Percentiles rank a stretch among this genome's conserved stretches.
phyloP scores from a whole-genome alignment of 2,888 invertebrate species.

The Pogonocherus hispidulus region DNA sequence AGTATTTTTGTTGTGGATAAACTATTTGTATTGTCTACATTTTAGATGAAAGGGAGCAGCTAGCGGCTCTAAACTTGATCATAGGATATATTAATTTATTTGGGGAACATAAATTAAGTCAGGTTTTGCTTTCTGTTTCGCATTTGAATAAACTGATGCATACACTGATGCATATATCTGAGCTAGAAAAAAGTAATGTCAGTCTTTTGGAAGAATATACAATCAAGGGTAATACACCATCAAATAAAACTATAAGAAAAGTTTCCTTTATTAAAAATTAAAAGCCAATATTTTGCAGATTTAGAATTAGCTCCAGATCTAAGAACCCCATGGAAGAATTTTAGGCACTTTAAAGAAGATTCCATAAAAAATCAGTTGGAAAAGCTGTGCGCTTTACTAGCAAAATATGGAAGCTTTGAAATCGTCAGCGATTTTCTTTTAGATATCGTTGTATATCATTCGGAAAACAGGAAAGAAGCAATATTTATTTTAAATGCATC shows the following conservation, averaged over 20 bases:
- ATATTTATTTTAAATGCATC: conserved; percentile 73
- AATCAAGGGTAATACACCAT: conserved; percentile 48
- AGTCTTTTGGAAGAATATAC: conserved; percentile 71
- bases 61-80: conserved; percentile 75
- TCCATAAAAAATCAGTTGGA: conserved; percentile 70
- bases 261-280: conserved; percentile 1
- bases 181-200: conserved; percentile 69
- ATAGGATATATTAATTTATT: conserved; percentile 78
- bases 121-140: conserved; percentile 71
- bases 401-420: conserved; percentile 71
- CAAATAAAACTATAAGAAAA: too few species aligned
- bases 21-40: not conserved
- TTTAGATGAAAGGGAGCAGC: conserved; percentile 75
- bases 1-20: not conserved
- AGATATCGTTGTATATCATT: conserved; percentile 71
- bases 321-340: conserved; percentile 75
- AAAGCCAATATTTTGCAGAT: conserved; percentile 54
- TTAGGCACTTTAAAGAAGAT: conserved; percentile 73
- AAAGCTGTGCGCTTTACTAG: conserved; percentile 72
- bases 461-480: conserved; percentile 74
- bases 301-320: conserved; percentile 64
- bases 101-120: conserved; percentile 71
- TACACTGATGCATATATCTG: conserved; percentile 71
- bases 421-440: conserved; percentile 76
- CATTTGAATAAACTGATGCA: conserved; percentile 73